These are phyloP conservation scores for Epiblema foenella DNA, from an alignment of 2,888 invertebrate species.

Conservation along the genomic window DNA sequence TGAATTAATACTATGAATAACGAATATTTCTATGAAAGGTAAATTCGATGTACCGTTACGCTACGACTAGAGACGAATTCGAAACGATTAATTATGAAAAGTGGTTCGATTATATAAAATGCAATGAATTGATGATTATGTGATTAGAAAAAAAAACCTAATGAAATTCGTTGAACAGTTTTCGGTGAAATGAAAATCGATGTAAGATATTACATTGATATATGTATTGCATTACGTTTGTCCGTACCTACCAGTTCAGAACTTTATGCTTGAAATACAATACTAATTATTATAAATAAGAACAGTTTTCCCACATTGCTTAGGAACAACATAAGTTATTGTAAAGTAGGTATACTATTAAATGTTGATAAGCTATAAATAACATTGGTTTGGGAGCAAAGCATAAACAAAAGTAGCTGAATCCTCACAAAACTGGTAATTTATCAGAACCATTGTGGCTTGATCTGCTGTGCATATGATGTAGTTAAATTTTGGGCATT, in stretches of 20 bases:
- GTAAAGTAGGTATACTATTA: background rate
- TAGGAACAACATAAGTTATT: background rate
- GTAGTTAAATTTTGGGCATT: background rate
- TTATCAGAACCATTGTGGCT: background rate
- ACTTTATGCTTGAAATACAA: background rate
- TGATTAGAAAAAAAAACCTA: too few relatives aligned
- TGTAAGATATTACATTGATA: too few relatives aligned
- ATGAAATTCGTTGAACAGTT: too few relatives aligned
- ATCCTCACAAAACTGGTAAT: background rate
- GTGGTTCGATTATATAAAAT: too few relatives aligned
- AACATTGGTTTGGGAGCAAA: background rate
- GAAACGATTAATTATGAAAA: too few relatives aligned
- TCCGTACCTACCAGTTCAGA: background rate
- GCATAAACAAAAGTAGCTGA: background rate
- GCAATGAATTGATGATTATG: too few relatives aligned
- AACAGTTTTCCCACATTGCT: background rate
- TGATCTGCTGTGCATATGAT: background rate
- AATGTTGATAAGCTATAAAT: slow-evolving; percentile 7
- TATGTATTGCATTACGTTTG: background rate
- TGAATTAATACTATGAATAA: too few relatives aligned
- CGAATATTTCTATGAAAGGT: too few relatives aligned
- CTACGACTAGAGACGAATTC: too few relatives aligned
- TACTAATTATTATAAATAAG: background rate
- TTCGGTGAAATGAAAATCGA: too few relatives aligned
- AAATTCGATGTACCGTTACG: too few relatives aligned